Evolutionary conservation across 2,113 vertebrate species (phyloP).

Genomic region (Leptobrachium leishanense): DNA sequence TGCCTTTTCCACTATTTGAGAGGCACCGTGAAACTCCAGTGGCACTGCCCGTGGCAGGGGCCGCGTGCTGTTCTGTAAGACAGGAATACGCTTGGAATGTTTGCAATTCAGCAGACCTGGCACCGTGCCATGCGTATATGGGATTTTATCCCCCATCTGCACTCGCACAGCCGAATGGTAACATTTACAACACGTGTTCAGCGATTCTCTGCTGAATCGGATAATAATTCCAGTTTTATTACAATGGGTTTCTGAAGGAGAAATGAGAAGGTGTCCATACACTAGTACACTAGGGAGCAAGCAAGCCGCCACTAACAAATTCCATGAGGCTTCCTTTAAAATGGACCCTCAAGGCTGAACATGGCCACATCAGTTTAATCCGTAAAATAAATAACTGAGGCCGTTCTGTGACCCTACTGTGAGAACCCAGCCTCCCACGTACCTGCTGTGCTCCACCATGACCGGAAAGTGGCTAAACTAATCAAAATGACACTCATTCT

Average conservation of each 20-base stretch:
- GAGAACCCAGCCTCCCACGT: too few species aligned
- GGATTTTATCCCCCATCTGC: conserved; percentile 44
- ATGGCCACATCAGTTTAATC: too few species aligned
- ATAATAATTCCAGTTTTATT: conserved; percentile 22
- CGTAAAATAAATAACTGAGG: too few species aligned
- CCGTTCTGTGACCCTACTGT: too few species aligned
- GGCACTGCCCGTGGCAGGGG: not conserved
- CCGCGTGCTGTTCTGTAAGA: conserved; percentile 3
- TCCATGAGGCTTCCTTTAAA: too few species aligned
- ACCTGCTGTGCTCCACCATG: too few species aligned
- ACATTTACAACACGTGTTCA: conserved; percentile 31
- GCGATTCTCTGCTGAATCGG: conserved; percentile 34
- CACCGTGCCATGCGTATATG: conserved; percentile 32
- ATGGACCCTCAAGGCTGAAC: too few species aligned
- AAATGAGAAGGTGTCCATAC: conserved; percentile 26
- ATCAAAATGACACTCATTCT: too few species aligned
- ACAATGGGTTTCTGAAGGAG: conserved; percentile 1
- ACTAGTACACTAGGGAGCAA: conserved; percentile 15
- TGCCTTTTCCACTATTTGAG: conserved; percentile 52
- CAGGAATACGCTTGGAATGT: not conserved
- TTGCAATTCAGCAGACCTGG: conserved; percentile 24
- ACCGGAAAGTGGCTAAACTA: too few species aligned
- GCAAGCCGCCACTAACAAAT: not conserved
- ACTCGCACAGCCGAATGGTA: conserved; percentile 8
- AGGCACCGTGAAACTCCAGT: conserved; percentile 52